Evolutionary conservation across 2,797 vertebrate species (phyloP).

Genomic region (Selene dorsalis): DNA sequence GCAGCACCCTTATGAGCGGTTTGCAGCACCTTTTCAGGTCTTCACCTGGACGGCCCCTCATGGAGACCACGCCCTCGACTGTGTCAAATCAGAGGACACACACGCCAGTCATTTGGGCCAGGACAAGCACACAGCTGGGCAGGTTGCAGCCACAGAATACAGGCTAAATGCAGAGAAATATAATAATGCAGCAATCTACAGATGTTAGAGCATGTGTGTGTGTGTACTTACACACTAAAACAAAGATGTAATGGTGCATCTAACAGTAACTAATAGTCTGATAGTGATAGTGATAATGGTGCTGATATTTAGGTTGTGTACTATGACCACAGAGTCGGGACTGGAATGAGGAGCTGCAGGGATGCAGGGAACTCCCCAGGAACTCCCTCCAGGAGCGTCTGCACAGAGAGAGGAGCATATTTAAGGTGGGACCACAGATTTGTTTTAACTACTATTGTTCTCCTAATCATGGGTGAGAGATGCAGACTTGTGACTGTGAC

Average conservation of each 20-base stretch:
- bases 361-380: conserved; percentile 89
- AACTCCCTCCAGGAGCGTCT: conserved; percentile 90
- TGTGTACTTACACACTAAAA: background rate
- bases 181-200: background rate
- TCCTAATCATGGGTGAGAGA: background rate
- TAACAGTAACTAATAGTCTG: background rate
- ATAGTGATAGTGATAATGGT: background rate
- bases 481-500: background rate
- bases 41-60: conserved; percentile 93
- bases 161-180: conserved; percentile 1
- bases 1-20: conserved; percentile 92
- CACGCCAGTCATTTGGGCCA: conserved; percentile 90
- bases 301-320: conserved; percentile 40
- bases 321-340: conserved; percentile 88
- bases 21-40: conserved; percentile 94
- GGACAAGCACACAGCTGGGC: conserved; percentile 92
- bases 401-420: conserved; percentile 91
- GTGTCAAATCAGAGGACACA: conserved; percentile 91
- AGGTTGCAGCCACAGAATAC: conserved; percentile 81
- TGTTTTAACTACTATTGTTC: background rate
- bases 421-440: conserved; percentile 85
- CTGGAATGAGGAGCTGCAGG: conserved; percentile 97
- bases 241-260: background rate
- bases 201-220: background rate
- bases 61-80: conserved; percentile 91